Conservation (phyloP, 2,113 vertebrate species). For the Cervus canadensis region DNA sequence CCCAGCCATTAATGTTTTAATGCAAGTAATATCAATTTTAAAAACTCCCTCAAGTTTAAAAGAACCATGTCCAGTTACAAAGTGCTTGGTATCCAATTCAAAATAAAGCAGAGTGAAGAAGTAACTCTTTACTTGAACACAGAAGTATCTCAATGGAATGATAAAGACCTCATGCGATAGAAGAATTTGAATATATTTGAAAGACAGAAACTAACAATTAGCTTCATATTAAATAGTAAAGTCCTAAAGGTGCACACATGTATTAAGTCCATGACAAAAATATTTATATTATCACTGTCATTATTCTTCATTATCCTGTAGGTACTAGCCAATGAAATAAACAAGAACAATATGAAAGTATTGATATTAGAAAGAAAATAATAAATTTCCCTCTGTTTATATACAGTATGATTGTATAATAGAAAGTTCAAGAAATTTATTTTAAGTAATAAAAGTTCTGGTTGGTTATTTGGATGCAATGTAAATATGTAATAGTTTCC, state of each 20-base stretch:
- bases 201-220: background rate
- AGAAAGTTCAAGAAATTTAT: background rate
- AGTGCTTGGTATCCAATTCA: background rate
- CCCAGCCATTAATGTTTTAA: background rate
- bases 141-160: background rate
- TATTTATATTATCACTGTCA: fast-evolving
- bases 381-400: background rate
- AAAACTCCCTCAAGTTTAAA: background rate
- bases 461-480: background rate
- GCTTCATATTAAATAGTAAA: background rate
- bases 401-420: background rate
- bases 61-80: background rate
- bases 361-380: background rate
- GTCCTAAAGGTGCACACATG: background rate
- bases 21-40: background rate
- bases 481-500: background rate
- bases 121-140: background rate
- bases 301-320: background rate
- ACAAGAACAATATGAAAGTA: background rate
- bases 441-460: background rate
- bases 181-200: background rate
- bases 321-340: background rate
- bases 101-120: background rate
- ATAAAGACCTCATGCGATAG: background rate
- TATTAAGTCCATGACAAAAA: background rate